A percentile compares a stretch with the other conserved stretches of the same genome.
phyloP scores from a whole-genome alignment of 2,888 invertebrate genomes.

The Mesorhabditis belari region DNA sequence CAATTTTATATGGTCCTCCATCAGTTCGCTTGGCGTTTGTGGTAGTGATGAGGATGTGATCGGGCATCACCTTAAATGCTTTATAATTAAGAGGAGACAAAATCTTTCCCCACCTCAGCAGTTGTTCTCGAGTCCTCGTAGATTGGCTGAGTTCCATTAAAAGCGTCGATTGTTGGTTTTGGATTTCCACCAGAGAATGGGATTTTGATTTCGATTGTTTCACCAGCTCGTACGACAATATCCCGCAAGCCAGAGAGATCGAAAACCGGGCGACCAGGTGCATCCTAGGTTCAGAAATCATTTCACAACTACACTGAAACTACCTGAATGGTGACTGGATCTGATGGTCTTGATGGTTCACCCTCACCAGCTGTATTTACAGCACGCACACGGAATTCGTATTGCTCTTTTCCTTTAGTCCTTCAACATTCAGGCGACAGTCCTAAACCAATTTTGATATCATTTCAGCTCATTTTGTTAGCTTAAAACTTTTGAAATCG shows the following conservation, averaged over 20 bases:
- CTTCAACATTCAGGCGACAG: slow-evolving; percentile 73
- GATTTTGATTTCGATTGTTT: slow-evolving; percentile 92
- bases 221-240: slow-evolving; percentile 91
- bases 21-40: slow-evolving; percentile 82
- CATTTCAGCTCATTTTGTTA: not conserved
- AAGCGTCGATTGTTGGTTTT: slow-evolving; percentile 87
- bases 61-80: slow-evolving; percentile 35
- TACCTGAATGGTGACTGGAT: slow-evolving; percentile 78
- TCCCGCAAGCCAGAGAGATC: slow-evolving; percentile 87
- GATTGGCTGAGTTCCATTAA: slow-evolving; percentile 74
- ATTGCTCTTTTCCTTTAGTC: slow-evolving; percentile 80
- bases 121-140: slow-evolving; percentile 62
- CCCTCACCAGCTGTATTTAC: slow-evolving; percentile 96
- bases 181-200: slow-evolving; percentile 87
- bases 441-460: no score
- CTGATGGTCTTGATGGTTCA: slow-evolving; percentile 88
- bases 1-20: slow-evolving; percentile 80
- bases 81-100: no score
- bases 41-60: slow-evolving; percentile 72
- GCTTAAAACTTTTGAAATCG: slow-evolving; percentile 2
- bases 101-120: slow-evolving; percentile 48
- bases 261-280: slow-evolving; percentile 86
- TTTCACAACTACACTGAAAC: no score
- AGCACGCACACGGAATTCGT: slow-evolving; percentile 76
- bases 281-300: no score